These are phyloP conservation scores for Unio delphinus DNA, from an alignment of 2,888 invertebrate species.

Conservation along the genomic window DNA sequence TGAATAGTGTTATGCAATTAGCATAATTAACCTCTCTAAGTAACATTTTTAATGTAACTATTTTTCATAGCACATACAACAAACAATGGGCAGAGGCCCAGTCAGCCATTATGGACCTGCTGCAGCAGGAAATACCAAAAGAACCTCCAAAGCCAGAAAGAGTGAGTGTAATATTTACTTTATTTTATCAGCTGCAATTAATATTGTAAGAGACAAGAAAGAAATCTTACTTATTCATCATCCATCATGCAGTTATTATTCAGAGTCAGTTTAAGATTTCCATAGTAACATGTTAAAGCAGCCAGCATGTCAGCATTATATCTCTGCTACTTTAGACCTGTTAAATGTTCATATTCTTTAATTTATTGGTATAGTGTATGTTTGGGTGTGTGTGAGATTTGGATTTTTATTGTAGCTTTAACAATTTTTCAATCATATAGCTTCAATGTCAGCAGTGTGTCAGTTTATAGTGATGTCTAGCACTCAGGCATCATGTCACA, in stretches of 20 bases:
- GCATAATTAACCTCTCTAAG: background rate
- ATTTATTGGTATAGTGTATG: no score
- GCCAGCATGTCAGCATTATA: no score
- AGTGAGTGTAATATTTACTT: constrained; percentile 42
- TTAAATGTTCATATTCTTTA: background rate
- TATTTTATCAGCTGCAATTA: background rate
- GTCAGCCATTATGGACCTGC: constrained; percentile 66
- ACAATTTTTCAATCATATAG: no score
- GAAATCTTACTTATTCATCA: no score
- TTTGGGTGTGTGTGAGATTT: no score
- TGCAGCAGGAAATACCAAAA: constrained; percentile 69
- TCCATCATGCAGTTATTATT: no score
- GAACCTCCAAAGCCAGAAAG: constrained; percentile 70
- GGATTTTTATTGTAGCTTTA: no score
- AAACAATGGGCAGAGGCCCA: constrained; percentile 71
- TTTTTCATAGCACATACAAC: constrained; percentile 62
- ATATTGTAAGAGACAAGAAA: background rate
- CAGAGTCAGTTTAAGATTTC: no score
- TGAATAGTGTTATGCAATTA: background rate
- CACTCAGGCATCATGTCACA: no score
- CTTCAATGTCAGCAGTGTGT: no score
- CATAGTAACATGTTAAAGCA: no score
- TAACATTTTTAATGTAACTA: background rate
- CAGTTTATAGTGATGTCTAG: no score
- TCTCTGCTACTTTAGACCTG: background rate